Evolutionary conservation across 2,113 vertebrate species (phyloP).

Genomic region (Danio rerio): DNA sequence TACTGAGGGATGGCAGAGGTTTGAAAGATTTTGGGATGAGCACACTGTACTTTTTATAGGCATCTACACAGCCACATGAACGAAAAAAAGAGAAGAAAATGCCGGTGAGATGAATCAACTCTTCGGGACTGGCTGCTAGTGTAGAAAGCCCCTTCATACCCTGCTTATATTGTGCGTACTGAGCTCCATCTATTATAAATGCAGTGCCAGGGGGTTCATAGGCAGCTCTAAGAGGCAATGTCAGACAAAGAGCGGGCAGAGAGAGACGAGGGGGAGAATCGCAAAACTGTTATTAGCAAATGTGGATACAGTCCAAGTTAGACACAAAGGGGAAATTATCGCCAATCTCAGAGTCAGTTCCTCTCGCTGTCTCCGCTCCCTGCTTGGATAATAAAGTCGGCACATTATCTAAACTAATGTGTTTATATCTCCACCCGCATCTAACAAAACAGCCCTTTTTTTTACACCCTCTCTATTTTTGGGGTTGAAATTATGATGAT

Average conservation of each 20-base stretch:
- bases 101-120: conserved; percentile 21
- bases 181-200: conserved; percentile 73
- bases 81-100: not conserved
- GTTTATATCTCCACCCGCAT: conserved; percentile 59
- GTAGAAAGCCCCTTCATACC: conserved; percentile 12
- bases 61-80: not conserved
- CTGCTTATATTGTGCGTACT: conserved; percentile 35
- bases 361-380: conserved; percentile 49
- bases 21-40: conserved; percentile 8
- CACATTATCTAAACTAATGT: conserved; percentile 63
- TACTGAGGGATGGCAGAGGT: not conserved
- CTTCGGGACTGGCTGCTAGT: not conserved
- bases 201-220: conserved; percentile 67
- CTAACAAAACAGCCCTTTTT: conserved; percentile 51
- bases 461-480: conserved; percentile 54
- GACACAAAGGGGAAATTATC: conserved; percentile 57
- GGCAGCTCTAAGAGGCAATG: conserved; percentile 71
- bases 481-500: conserved; percentile 67
- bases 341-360: conserved; percentile 50
- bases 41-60: not conserved
- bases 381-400: conserved; percentile 60
- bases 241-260: conserved; percentile 69
- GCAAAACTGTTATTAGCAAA: conserved; percentile 72
- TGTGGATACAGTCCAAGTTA: conserved; percentile 63
- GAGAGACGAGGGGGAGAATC: conserved; percentile 58